These are phyloP conservation scores for Alentia gelatinosa DNA, from an alignment of 2,888 invertebrate genomes.

Conservation along the genomic window DNA sequence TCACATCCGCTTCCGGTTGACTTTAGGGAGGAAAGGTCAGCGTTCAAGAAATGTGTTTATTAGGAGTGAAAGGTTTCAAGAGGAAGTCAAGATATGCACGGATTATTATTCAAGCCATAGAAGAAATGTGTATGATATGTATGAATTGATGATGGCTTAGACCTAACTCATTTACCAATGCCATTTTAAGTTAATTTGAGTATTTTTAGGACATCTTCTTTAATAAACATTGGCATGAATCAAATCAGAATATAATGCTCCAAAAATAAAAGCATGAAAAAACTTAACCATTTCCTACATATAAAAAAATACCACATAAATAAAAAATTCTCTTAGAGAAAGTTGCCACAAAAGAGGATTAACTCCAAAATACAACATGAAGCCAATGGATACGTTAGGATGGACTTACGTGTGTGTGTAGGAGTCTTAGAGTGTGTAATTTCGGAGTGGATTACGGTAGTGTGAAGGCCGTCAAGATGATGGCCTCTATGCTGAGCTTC, in stretches of 20 bases:
- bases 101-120: background rate
- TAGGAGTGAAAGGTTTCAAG: background rate
- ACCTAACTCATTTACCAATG: too few relatives aligned
- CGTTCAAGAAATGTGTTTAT: background rate
- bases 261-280: too few relatives aligned
- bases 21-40: background rate
- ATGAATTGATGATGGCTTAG: background rate
- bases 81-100: background rate
- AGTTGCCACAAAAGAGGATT: background rate
- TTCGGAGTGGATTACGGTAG: too few relatives aligned
- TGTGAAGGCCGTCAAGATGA: background rate
- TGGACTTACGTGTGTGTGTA: background rate
- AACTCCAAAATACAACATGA: background rate
- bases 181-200: too few relatives aligned
- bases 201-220: too few relatives aligned
- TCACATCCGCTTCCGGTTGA: background rate
- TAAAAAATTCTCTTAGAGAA: background rate
- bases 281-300: background rate
- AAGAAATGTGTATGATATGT: background rate
- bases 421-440: too few relatives aligned
- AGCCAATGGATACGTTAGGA: background rate
- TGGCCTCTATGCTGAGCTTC: conserved; percentile 55
- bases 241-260: too few relatives aligned
- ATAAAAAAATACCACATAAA: background rate
- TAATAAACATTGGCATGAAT: too few relatives aligned